Percentiles rank a stretch among this genome's conserved stretches.
Conservation (phyloP, 1,140 invertebrate genomes). For the Limonius californicus region DNA sequence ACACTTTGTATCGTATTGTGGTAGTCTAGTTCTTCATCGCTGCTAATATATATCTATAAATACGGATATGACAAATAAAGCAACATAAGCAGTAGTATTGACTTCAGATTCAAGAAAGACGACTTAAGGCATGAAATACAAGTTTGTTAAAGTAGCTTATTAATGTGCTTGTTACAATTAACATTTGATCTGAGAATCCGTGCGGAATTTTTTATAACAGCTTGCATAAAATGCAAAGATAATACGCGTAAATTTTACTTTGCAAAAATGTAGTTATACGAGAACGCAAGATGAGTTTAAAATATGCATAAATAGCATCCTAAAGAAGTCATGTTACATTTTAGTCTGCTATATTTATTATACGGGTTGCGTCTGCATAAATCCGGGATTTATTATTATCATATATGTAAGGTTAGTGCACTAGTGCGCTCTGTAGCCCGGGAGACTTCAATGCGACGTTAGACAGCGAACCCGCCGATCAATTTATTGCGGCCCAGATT, state of each 20-base stretch:
- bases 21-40: neutral
- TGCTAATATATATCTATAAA: slow-evolving; percentile 21
- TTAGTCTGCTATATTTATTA: slow-evolving; percentile 37
- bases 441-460: slow-evolving; percentile 10
- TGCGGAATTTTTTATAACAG: slow-evolving; percentile 4
- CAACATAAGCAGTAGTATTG: slow-evolving; percentile 29
- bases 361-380: slow-evolving; percentile 29
- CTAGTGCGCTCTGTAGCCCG: neutral
- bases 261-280: slow-evolving; percentile 9
- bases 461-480: slow-evolving; percentile 15
- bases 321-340: slow-evolving; percentile 38
- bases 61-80: slow-evolving; percentile 34
- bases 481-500: slow-evolving; percentile 22
- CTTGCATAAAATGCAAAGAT: slow-evolving; percentile 17
- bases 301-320: slow-evolving; percentile 35
- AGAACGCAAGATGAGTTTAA: slow-evolving; percentile 32
- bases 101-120: slow-evolving; percentile 28
- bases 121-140: slow-evolving; percentile 31
- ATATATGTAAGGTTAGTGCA: slow-evolving; percentile 25
- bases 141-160: slow-evolving; percentile 27
- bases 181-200: slow-evolving; percentile 16
- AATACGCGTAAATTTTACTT: slow-evolving; percentile 19
- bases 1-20: no score
- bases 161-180: slow-evolving; percentile 27
- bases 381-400: slow-evolving; percentile 36